Conservation (phyloP, 2,888 invertebrate species). For the Pseudococcus viburni region DNA sequence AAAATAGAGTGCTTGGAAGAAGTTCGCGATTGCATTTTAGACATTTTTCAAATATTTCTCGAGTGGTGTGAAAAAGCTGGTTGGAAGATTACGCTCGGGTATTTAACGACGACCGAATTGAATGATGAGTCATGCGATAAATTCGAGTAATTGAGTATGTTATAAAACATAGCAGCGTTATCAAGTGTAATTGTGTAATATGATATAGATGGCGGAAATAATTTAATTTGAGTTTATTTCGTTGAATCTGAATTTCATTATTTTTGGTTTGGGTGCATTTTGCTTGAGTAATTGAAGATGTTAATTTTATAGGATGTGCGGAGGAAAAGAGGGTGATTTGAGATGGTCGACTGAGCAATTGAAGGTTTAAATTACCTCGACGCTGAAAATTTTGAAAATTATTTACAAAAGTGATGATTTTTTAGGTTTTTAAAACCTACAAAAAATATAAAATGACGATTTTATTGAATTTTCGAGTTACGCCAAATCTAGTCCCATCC, state of each 20-base stretch:
- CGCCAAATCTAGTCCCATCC: too few species aligned
- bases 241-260: background rate
- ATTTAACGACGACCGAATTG: background rate
- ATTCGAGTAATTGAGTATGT: constrained; percentile 2
- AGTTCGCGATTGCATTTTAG: background rate
- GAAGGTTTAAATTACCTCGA: too few species aligned
- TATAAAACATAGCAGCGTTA: background rate
- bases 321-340: too few species aligned
- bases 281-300: background rate
- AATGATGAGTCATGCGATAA: background rate
- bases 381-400: too few species aligned
- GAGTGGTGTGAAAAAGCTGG: background rate
- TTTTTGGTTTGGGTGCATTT: background rate
- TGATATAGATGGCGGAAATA: constrained; percentile 25
- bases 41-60: background rate
- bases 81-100: background rate
- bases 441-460: too few species aligned
- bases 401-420: too few species aligned
- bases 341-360: too few species aligned
- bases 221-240: background rate
- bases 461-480: too few species aligned
- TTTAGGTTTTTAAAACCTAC: too few species aligned
- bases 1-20: constrained; percentile 1
- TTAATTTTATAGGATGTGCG: background rate
- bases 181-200: background rate